phyloP scores from a whole-genome alignment of 2,888 invertebrate species.

The Amphiduros pacificus region DNA sequence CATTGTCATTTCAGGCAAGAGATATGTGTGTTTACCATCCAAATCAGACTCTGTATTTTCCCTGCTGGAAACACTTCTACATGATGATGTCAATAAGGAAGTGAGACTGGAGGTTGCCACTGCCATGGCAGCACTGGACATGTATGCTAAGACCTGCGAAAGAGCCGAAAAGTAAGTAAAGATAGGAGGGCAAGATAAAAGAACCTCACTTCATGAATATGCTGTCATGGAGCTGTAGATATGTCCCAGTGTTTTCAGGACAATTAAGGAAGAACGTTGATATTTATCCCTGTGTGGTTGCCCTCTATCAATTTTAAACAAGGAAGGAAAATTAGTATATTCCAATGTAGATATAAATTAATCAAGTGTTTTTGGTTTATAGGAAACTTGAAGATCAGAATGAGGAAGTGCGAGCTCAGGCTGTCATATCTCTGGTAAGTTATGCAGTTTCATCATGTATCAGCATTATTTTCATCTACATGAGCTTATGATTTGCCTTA shows the following conservation, averaged over 20 bases:
- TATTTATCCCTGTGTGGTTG: too few species aligned
- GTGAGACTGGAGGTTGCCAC: constrained; percentile 51
- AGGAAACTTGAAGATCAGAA: constrained; percentile 49
- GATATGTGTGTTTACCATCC: constrained; percentile 35
- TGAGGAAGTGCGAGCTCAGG: constrained; percentile 51
- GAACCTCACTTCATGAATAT: too few species aligned
- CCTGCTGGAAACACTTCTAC: constrained; percentile 45
- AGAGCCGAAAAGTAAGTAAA: constrained; percentile 53
- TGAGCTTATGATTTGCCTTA: background rate
- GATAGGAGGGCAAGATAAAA: too few species aligned
- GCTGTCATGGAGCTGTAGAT: too few species aligned
- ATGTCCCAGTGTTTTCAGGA: too few species aligned
- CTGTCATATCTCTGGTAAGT: constrained; percentile 53
- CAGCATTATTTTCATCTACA: too few species aligned
- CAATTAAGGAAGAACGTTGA: too few species aligned
- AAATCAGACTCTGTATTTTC: constrained; percentile 45
- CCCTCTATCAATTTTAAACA: too few species aligned
- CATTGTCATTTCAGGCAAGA: constrained; percentile 19
- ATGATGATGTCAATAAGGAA: constrained; percentile 55
- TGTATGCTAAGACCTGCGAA: constrained; percentile 53
- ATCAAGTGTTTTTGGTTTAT: too few species aligned
- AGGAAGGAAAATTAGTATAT: too few species aligned
- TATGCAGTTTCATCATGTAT: too few species aligned
- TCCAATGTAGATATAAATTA: too few species aligned
- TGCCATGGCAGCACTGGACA: constrained; percentile 50